Conservation (phyloP, 2,888 invertebrate genomes). For the Sinohyriopsis cumingii region DNA sequence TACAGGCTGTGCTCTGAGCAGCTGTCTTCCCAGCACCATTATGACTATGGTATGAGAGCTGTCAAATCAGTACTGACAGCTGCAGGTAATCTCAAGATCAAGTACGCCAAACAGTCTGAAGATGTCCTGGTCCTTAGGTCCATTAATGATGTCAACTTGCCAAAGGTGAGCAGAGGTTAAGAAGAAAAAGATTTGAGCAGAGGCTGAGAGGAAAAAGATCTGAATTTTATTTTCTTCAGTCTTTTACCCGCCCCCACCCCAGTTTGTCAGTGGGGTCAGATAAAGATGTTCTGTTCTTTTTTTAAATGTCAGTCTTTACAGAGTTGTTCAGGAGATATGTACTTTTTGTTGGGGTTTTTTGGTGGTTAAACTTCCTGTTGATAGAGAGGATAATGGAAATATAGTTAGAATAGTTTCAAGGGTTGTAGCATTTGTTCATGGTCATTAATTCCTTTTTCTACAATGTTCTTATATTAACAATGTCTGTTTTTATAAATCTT, state of each 20-base stretch:
- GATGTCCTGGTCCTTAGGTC: slow-evolving; percentile 70
- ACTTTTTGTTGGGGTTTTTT: no score
- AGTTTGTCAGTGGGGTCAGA: background rate
- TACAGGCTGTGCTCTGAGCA: slow-evolving; percentile 71
- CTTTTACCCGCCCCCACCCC: background rate
- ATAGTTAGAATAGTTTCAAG: no score
- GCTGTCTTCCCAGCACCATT: slow-evolving; percentile 72
- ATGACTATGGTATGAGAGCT: slow-evolving; percentile 72
- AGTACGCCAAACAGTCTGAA: slow-evolving; percentile 67
- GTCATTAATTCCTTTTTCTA: no score
- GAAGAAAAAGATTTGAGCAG: slow-evolving; percentile 22
- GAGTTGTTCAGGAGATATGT: no score
- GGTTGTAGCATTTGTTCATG: no score
- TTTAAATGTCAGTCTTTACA: no score
- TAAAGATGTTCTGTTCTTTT: background rate
- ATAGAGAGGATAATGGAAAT: no score
- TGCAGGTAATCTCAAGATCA: slow-evolving; percentile 71
- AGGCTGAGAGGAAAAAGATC: background rate
- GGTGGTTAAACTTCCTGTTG: no score
- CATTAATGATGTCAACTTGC: slow-evolving; percentile 71
- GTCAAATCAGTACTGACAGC: slow-evolving; percentile 72
- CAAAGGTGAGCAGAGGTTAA: slow-evolving; percentile 60
- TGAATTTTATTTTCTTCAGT: background rate
- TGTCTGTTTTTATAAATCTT: no score
- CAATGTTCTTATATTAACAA: no score